Evolutionary conservation across 1,140 invertebrate genomes (phyloP), one percentile per base, ranked within the genome.

Genomic region (Druon quercuslanigerum): DNA sequence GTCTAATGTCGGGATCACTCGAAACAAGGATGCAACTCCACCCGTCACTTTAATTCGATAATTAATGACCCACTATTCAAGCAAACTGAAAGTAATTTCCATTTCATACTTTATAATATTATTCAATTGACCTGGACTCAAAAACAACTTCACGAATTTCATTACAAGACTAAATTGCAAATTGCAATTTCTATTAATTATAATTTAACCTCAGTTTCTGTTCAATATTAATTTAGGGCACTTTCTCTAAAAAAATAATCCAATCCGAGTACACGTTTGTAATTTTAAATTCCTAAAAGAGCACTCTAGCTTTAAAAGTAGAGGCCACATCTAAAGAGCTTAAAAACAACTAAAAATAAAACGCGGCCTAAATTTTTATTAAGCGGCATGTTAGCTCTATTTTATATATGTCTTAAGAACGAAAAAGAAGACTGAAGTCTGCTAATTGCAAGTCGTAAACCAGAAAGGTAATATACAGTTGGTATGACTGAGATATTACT

Each of bases 1-100:
- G 60, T 66, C 33, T n/a, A 40, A 66, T 66, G 60, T 40, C 57
- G 25, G 57, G 13, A 16, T 66, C 57, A 66, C 33, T 66, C 57
- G 57, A 66, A 66, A 33, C 20, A 5, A 66, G 25, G 33, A 66
- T 16, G 12, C 16, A 66, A 66, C 60, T 66, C 60, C 60, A 66
- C 60, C 60, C 60, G 60, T 66, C 60, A 66, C 33, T 66, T 66
- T 66, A 66, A 66, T 33, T 66, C 33, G 25, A 66, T 40, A 40
- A 66, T 40, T 66, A 66, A 40, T 66, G 57, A 66, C 60, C 60
- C 40, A 66, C 60, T 66, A 66, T 46, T 66, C 60, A 66, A 66
- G 14, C 60, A 66, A 66, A 66, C 60, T 66, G 60, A 66, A 66
- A 66, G 60, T 66, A 66, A 66, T 33, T 33, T 40, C 40, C 60